Conservation (phyloP, 2,113 vertebrate species). For the Corythaixoides concolor region DNA sequence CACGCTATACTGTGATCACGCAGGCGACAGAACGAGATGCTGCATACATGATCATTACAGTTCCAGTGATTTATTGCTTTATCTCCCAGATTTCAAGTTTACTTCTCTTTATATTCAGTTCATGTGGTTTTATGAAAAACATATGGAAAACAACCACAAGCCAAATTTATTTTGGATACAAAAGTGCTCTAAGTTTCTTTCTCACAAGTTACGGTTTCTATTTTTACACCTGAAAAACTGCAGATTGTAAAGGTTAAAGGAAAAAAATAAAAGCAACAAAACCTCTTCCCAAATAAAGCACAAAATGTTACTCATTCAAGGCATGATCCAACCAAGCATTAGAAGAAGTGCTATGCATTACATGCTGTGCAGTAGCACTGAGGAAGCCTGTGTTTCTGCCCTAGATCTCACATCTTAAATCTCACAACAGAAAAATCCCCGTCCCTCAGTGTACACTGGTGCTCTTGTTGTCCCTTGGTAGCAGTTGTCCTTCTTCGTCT, state of each 20-base stretch:
- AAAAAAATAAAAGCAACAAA: neutral
- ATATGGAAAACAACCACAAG: neutral
- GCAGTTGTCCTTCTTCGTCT: neutral
- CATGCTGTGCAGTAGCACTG: rapidly evolving
- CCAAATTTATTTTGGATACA: neutral
- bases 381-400: neutral
- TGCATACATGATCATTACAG: neutral
- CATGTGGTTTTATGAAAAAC: neutral
- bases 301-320: neutral
- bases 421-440: neutral
- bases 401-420: neutral
- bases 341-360: neutral
- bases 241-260: neutral
- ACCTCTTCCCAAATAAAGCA: neutral
- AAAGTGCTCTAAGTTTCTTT: neutral
- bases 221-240: neutral
- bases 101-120: neutral
- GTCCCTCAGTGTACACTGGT: neutral
- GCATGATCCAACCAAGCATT: neutral
- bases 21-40: too few species aligned
- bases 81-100: neutral
- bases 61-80: neutral
- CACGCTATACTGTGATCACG: neutral
- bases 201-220: neutral
- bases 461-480: neutral